Conservation (phyloP, 1,140 invertebrate genomes). For the Drosophila seguyi region DNA sequence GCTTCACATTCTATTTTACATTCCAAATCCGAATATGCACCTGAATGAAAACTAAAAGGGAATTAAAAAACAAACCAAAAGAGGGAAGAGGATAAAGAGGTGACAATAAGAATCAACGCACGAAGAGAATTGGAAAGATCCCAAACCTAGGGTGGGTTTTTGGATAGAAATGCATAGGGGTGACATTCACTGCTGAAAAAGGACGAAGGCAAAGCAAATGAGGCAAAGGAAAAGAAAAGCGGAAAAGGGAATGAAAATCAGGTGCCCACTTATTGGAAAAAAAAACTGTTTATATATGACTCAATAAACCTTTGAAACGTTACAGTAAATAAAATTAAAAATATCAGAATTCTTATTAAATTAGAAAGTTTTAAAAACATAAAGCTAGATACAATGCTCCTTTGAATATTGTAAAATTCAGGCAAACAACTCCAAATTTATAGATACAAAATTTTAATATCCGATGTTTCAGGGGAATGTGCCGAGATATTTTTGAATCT, state of each 20-base stretch:
- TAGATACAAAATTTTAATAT: background rate
- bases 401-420: background rate
- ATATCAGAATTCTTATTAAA: no score
- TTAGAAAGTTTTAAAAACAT: no score
- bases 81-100: background rate
- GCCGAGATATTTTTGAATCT: background rate
- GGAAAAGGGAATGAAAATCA: constrained; percentile 40
- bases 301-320: no score
- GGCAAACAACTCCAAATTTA: background rate
- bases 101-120: constrained; percentile 37
- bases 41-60: constrained; percentile 14
- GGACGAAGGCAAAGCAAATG: constrained; percentile 17
- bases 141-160: constrained; percentile 24
- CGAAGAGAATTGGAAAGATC: constrained; percentile 22
- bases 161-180: constrained; percentile 11
- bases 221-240: constrained; percentile 10
- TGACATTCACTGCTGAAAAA: background rate
- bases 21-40: constrained; percentile 12
- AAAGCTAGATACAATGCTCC: background rate
- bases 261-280: constrained; percentile 34
- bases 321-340: no score
- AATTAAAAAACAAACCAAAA: background rate
- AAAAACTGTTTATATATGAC: no score
- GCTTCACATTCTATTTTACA: constrained; percentile 12
- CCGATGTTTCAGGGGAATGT: background rate